Percentiles rank a stretch among this genome's conserved stretches.
phyloP scores from a whole-genome alignment of 2,888 invertebrate species.

The Ecliptopera silaceata region DNA sequence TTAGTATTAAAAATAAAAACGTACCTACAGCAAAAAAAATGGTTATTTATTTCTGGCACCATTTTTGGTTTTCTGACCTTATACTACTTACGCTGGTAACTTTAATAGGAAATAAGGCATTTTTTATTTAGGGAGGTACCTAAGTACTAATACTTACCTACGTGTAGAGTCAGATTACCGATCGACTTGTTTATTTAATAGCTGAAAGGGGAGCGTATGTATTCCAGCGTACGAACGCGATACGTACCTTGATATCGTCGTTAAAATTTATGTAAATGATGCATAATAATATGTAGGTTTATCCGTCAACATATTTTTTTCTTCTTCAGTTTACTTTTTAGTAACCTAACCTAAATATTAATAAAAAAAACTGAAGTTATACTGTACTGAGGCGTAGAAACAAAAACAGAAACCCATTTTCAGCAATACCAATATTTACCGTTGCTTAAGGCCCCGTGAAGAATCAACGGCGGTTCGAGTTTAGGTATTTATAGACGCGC shows the following conservation, averaged over 20 bases:
- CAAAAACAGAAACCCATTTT: constrained; percentile 11
- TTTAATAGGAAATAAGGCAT: no score
- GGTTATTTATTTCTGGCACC: no score
- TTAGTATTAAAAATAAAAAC: constrained; percentile 18
- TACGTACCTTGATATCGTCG: constrained; percentile 15
- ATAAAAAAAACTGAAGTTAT: background rate
- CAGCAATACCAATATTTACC: constrained; percentile 21
- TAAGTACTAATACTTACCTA: no score
- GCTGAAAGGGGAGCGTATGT: constrained; percentile 33
- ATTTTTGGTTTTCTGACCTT: no score
- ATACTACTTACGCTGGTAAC: no score
- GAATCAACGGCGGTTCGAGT: no score
- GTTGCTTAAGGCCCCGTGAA: no score
- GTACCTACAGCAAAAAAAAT: no score
- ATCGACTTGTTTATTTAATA: constrained; percentile 38
- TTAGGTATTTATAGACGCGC: no score
- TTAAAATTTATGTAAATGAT: constrained; percentile 25
- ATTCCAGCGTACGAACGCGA: constrained; percentile 1
- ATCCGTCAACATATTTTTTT: background rate
- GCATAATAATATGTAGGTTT: background rate
- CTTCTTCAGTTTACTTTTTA: background rate
- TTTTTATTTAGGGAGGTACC: no score
- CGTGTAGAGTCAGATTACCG: no score
- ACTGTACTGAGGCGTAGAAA: background rate
- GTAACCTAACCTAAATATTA: no score